Evolutionary conservation across 2,113 vertebrate genomes (phyloP).

Genomic region (Peucedramus taeniatus): DNA sequence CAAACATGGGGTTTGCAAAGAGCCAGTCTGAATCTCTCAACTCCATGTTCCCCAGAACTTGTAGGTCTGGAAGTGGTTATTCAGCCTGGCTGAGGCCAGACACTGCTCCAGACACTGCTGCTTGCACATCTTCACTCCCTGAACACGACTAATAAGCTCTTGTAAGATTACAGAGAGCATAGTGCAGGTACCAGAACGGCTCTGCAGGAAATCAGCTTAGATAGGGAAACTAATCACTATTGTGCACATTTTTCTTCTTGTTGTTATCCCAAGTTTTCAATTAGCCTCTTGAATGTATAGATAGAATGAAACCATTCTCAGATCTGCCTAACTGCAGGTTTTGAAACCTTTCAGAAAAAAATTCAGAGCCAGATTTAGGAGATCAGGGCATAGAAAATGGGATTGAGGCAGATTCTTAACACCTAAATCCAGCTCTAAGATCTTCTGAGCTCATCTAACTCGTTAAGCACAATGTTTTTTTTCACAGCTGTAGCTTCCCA

Average conservation of each 20-base stretch:
- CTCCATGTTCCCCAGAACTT: neutral
- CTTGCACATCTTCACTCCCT: neutral
- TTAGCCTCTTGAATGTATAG: neutral
- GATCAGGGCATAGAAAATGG: neutral
- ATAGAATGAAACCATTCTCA: neutral
- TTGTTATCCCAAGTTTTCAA: neutral
- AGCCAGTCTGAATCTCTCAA: neutral
- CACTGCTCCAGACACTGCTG: neutral
- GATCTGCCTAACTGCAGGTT: neutral
- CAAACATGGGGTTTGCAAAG: neutral
- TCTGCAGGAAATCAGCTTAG: neutral
- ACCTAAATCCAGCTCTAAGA: neutral
- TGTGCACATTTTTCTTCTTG: neutral
- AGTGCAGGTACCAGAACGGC: neutral
- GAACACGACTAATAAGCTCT: neutral
- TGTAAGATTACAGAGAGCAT: neutral
- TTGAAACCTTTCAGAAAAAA: neutral
- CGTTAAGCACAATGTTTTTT: neutral
- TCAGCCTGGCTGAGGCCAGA: neutral
- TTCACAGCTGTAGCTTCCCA: neutral
- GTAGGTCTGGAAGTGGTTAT: neutral
- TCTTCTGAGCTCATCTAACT: neutral
- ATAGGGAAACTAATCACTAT: neutral
- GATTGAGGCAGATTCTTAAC: neutral
- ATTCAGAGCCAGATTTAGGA: neutral